A percentile compares a stretch with the other conserved stretches of the same genome.
phyloP scores from a whole-genome alignment of 64 coral and sea anemone species.

The Pachyseris speciosa region DNA sequence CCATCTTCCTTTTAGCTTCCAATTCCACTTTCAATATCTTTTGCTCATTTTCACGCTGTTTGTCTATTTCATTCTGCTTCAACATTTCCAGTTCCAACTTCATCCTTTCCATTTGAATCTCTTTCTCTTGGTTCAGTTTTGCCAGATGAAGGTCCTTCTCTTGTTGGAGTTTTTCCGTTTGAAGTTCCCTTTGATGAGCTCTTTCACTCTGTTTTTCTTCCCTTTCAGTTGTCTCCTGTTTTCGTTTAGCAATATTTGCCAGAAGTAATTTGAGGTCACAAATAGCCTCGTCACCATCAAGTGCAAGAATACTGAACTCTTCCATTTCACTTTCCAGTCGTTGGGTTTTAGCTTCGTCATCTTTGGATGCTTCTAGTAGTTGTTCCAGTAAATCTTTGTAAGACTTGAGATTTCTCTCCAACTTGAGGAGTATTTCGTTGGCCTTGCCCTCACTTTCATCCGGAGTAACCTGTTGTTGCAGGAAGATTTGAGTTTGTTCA shows the following conservation, averaged over 20 bases:
- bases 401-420: background rate
- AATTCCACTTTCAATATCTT: background rate
- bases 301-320: background rate
- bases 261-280: background rate
- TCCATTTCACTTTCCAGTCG: background rate
- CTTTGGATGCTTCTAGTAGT: background rate
- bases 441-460: slow-evolving; percentile 5
- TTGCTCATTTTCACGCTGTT: background rate
- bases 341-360: background rate
- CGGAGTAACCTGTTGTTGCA: background rate
- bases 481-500: background rate
- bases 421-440: background rate
- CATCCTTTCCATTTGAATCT: background rate
- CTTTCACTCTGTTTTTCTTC: background rate
- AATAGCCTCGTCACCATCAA: slow-evolving; percentile 5
- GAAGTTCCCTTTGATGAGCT: background rate
- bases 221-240: background rate
- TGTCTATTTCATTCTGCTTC: background rate
- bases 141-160: background rate
- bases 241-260: background rate
- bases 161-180: background rate
- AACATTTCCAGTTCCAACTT: background rate
- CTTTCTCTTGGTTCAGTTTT: background rate
- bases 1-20: background rate
- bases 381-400: background rate